Conservation (phyloP, 2,888 invertebrate species). For the Brachyptera risi region DNA sequence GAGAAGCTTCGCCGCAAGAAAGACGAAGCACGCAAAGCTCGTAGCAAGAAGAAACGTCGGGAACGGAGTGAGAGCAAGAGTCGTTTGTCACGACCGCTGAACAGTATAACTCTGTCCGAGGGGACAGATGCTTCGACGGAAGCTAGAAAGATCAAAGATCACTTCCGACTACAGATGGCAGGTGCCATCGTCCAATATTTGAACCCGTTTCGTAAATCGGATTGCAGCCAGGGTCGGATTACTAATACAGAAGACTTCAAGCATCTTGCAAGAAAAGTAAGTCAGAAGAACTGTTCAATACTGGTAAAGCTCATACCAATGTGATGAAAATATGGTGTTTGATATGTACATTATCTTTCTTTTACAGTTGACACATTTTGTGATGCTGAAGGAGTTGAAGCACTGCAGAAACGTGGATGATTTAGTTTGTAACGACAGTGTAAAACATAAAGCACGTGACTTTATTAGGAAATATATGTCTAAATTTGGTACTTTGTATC, state of each 20-base stretch:
- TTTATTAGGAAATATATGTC: constrained; percentile 95
- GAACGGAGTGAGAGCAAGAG: constrained; percentile 21
- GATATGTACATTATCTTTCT: constrained; percentile 29
- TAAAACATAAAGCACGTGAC: constrained; percentile 91
- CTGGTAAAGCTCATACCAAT: background rate
- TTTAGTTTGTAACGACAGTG: constrained; percentile 82
- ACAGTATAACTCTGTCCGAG: constrained; percentile 45
- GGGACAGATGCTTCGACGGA: constrained; percentile 51
- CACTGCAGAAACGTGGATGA: constrained; percentile 84
- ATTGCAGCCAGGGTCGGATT: constrained; percentile 80
- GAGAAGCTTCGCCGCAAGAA: constrained; percentile 65
- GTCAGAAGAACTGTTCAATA: too few relatives aligned
- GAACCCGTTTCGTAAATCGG: constrained; percentile 81
- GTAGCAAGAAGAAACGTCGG: constrained; percentile 22
- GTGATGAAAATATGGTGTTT: background rate
- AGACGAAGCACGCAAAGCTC: constrained; percentile 42
- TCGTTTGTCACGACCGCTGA: constrained; percentile 27
- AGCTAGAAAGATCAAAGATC: constrained; percentile 74
- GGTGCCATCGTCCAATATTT: constrained; percentile 81
- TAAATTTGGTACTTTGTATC: constrained; percentile 82
- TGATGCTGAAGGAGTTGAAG: constrained; percentile 91
- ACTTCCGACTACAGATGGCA: constrained; percentile 65
- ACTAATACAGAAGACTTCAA: constrained; percentile 89
- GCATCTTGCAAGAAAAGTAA: constrained; percentile 87
- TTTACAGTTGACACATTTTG: constrained; percentile 86